Conservation (phyloP, 1,140 invertebrate species). For the Drosophila aff. region DNA sequence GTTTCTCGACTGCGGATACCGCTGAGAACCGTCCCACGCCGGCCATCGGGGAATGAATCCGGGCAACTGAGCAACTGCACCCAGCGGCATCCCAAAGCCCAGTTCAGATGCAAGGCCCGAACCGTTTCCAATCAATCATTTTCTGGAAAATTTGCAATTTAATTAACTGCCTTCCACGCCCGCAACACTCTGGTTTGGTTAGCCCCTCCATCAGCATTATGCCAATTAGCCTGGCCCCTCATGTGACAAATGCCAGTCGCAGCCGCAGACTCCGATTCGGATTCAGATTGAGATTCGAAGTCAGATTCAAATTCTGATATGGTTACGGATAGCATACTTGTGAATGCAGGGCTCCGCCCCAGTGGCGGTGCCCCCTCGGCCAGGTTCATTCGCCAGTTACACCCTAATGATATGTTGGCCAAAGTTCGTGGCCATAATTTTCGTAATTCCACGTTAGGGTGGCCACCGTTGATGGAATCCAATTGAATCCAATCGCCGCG, state of each 20-base stretch:
- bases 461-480: slow-evolving; percentile 62
- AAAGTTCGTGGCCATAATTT: slow-evolving; percentile 60
- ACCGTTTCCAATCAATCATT: slow-evolving; percentile 67
- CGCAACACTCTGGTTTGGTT: slow-evolving; percentile 33
- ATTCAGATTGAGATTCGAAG: neutral
- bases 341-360: slow-evolving; percentile 3
- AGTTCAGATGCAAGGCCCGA: slow-evolving; percentile 8
- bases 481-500: slow-evolving; percentile 67
- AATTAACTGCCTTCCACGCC: slow-evolving; percentile 44
- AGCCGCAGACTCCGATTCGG: neutral
- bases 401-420: slow-evolving; percentile 67
- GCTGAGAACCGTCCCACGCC: slow-evolving; percentile 36
- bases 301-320: slow-evolving; percentile 9
- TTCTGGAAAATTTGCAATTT: slow-evolving; percentile 55
- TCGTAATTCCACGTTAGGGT: slow-evolving; percentile 73
- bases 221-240: slow-evolving; percentile 53
- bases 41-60: slow-evolving; percentile 22
- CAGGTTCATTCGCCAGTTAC: slow-evolving; percentile 46
- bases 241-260: slow-evolving; percentile 44
- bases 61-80: slow-evolving; percentile 18
- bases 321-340: slow-evolving; percentile 19
- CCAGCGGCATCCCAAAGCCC: slow-evolving; percentile 49
- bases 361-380: neutral
- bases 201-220: slow-evolving; percentile 29
- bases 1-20: slow-evolving; percentile 11